Base-by-base conservation (phyloP, 1,140 invertebrate species). In the Wasmannia auropunctata region DNA sequence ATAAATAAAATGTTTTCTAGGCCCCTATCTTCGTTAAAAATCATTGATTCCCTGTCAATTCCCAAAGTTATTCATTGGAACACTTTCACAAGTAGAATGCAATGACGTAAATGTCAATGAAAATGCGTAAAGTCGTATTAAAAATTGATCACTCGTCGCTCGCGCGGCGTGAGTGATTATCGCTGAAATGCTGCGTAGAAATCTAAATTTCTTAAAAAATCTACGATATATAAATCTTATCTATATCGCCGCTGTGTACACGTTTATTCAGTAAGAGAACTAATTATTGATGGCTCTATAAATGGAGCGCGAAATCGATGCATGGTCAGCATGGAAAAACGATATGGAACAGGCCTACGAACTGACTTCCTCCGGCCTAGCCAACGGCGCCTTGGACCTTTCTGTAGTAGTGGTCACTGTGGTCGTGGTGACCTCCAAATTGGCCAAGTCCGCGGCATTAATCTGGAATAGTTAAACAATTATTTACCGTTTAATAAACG, bases 361-460 rank as follows among this genome's bases (percentile, higher is more conserved):
- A 69, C 93, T 93, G 54, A 95, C 94, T 87, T 95, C 94, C 86
- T 95, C 95, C 62, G 95, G 92, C 92, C 94, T 94, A 34, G 94
- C 93, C 83, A 95, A 91, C 34, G 95, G 94, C 56, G 94, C 93
- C 87, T 95, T 95, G 1, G 95, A 94, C 58, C 94, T 95, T 91
- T 95, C 95, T 10, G 94, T 95, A 56, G 94, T 95, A 51, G 76
- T 80, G 4, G 76, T 83, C 10, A 95, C 94, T n/a, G 93, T 95
- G n/a, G 94, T 95, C 34, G 94, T 95, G 49, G 94, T 94, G 7
- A 95, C 93, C 79, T 95, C 94, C 75, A 95, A 88, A 65, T 95
- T 95, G 43, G 92, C 93, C 85, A 95, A 91, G 88, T 95, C 95
- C 22, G 94, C 93, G 37, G 94, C 93, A 86, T 93, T 95, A 95